Evolutionary conservation across 2,888 invertebrate genomes (phyloP), one percentile per base, ranked within the genome.

Genomic region (Tetrapedia diversipes): DNA sequence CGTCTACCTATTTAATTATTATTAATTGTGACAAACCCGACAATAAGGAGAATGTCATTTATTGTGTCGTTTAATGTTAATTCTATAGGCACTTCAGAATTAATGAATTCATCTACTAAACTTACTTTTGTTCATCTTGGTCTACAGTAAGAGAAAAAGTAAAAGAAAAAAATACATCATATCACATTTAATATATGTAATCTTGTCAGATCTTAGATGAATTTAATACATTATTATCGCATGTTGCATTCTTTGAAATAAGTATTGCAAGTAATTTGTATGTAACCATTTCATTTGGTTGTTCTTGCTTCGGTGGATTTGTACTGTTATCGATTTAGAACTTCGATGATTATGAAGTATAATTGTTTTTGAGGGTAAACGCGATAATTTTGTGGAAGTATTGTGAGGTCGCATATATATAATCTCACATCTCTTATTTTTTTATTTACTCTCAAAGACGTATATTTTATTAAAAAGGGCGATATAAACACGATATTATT

Each of bases 21-120:
- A n/a, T n/a, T n/a, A n/a, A 43, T 57, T 59, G 66, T 67, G 66
- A 39, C 53, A 69, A 67, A 56, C 54, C 63, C 66, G 81, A 77
- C 79, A 79, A 82, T 82, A 80, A 82, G 66, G 22, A 45, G 8
- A 49, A n/a, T 60, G 22, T 32, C n/a, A 24, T 34, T 53, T 63
- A 53, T 57, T 49, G 34, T 65, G 43, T 65, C 16, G n/a, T 67
- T 51, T 47, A 54, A 60, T 27, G 53, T 41, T 47, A 16, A 59
- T 49, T 53, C 16, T 22, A 11, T 32, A 47, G 32, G 47, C 45
- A n/a, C 22, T 41, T 41, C 2, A 11, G 45, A 43, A 64, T 45
- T 43, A 61, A 14, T 37, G 22, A n/a, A 49, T 22, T 47, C n/a
- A 19, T 34, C 19, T 4, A 27, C 32, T 45, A 51, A 43, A 16